Base-by-base conservation (phyloP, 2,113 vertebrate species). In the Myodes glareolus region DNA sequence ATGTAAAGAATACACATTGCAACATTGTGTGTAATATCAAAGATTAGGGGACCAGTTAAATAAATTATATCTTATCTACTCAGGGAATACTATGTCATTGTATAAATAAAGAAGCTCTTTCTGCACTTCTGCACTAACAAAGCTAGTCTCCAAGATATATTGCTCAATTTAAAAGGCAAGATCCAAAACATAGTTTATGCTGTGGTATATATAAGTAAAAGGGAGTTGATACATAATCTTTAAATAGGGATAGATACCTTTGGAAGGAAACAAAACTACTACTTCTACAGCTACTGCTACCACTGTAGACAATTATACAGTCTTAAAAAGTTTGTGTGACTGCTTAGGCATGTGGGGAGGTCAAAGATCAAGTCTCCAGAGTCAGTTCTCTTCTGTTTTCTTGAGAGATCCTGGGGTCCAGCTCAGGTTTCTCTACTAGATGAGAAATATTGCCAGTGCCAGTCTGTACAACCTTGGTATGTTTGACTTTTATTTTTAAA, bases 81-180 rank as follows among this genome's bases (percentile, higher is more conserved):
- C 82, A 95, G 67, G 27, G n/a, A 95, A 80, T 75, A 78, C 63
- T 52, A 70, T 39, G 36, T 55, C 92, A 90, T 90, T 90, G 94
- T 45, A 90, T 94, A 93, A 90, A 90, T 93, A 93, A 90, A 85
- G 63, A 92, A 92, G 70, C 29, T 72, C 23, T 80, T 88, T 27
- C 77, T 75, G 14, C 42, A 65, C 12, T 88, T 27, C 77, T 75
- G 14, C 42, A 65, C 12, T 92, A 84, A 81, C 52, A 86, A 92
- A 94, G 89, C 85, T 0, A 78, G 39, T 85, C 61, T 94, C 93
- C 31, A 78, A 90, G 78, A 75, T 33, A 84, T 7, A 75, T 4
- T 42, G 39, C 78, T 96, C 82, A 86, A 72, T 91, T 92, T 90
- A 81, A 97, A 93, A 81, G 33, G 33, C 52, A 94, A 94, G 36